phyloP scores from a whole-genome alignment of 2,888 invertebrate genomes.

The Balanococcus diminutus region DNA sequence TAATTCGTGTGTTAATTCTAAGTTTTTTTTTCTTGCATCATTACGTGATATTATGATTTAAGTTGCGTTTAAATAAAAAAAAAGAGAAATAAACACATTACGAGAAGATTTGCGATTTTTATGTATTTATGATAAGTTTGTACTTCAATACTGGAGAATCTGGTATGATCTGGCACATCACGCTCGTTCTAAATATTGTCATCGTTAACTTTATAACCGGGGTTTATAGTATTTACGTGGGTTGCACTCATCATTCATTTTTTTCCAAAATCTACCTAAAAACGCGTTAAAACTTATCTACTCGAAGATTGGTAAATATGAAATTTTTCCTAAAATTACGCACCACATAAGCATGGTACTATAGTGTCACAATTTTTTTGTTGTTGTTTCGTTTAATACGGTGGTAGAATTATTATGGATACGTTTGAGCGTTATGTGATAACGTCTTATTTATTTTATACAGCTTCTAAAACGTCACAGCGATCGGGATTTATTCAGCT shows the following conservation, averaged over 20 bases:
- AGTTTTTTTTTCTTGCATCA: slow-evolving; percentile 35
- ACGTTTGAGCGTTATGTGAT: neutral
- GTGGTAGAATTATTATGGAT: neutral
- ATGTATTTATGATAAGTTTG: neutral
- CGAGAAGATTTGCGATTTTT: neutral
- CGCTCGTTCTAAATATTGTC: slow-evolving; percentile 29
- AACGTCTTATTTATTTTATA: neutral
- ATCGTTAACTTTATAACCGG: slow-evolving; percentile 32
- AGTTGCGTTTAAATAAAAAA: slow-evolving; percentile 13
- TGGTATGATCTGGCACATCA: slow-evolving; percentile 1
- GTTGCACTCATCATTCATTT: slow-evolving; percentile 15
- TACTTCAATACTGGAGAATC: neutral
- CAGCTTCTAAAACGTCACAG: neutral
- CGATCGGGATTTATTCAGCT: slow-evolving; percentile 2
- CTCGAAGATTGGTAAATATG: slow-evolving; percentile 43
- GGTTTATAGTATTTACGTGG: neutral
- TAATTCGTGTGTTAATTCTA: slow-evolving; percentile 36
- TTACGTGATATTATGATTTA: slow-evolving; percentile 50
- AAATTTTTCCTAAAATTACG: slow-evolving; percentile 34
- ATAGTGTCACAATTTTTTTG: neutral
- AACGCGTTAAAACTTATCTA: neutral
- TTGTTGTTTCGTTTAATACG: neutral
- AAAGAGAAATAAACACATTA: slow-evolving; percentile 15
- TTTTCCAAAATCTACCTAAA: slow-evolving; percentile 3
- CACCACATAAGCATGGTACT: slow-evolving; percentile 38